phyloP scores from a whole-genome alignment of 2,797 vertebrate genomes.

The Liparis tanakae region DNA sequence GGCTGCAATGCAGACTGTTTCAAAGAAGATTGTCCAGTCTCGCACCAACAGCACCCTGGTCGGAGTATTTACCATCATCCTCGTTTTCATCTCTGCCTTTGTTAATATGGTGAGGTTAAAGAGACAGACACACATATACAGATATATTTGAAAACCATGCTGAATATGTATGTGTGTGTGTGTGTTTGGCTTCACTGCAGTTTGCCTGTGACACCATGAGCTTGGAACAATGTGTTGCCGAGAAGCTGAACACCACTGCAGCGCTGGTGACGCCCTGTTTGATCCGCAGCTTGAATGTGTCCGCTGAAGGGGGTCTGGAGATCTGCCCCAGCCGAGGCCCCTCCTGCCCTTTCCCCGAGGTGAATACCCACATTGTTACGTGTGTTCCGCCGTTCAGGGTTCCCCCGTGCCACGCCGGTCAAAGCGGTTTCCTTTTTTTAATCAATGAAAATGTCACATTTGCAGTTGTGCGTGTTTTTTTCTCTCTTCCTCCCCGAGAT shows the following conservation, averaged over 20 bases:
- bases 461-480: conserved; percentile 30
- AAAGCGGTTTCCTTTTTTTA: no score
- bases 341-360: conserved; percentile 94
- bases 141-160: background rate
- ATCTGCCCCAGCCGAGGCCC: conserved; percentile 86
- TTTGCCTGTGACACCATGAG: conserved; percentile 91
- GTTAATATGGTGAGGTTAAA: conserved; percentile 88
- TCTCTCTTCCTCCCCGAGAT: background rate
- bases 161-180: conserved; percentile 1
- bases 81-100: conserved; percentile 92
- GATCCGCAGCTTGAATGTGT: conserved; percentile 89
- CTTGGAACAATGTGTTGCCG: conserved; percentile 86
- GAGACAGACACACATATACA: background rate
- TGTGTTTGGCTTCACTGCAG: conserved; percentile 66
- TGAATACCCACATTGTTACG: conserved; percentile 41
- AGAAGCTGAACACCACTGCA: conserved; percentile 86
- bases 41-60: conserved; percentile 91
- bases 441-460: conserved; percentile 48
- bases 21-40: conserved; percentile 91
- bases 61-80: conserved; percentile 90
- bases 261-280: conserved; percentile 89
- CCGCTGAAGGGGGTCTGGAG: conserved; percentile 81
- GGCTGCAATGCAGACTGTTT: conserved; percentile 86
- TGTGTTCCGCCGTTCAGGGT: conserved; percentile 4
- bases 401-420: background rate